Evolutionary conservation across 2,888 invertebrate species (phyloP).

Genomic region (Allolobophora icterica): DNA sequence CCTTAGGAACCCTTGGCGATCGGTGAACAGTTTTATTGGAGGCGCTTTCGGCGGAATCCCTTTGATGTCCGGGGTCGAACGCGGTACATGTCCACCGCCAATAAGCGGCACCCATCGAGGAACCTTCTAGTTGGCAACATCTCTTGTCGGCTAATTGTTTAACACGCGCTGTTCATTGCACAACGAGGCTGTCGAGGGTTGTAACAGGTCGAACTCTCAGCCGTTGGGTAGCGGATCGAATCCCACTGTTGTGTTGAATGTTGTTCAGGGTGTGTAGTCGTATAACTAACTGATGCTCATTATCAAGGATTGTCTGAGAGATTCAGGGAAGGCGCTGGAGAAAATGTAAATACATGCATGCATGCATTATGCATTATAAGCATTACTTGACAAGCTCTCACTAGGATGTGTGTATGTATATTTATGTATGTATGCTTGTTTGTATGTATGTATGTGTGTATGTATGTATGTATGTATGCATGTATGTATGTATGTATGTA

Average conservation of each 20-base stretch:
- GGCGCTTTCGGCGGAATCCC: background rate
- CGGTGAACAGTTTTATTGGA: constrained; percentile 8
- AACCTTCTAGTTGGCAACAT: background rate
- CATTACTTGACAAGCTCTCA: too few species aligned
- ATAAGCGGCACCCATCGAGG: background rate
- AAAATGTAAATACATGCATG: too few species aligned
- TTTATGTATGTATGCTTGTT: too few species aligned
- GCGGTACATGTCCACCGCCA: background rate
- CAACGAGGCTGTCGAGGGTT: background rate
- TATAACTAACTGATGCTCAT: too few species aligned
- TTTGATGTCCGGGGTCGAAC: background rate
- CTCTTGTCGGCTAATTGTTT: background rate
- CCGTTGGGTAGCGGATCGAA: background rate
- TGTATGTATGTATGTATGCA: too few species aligned
- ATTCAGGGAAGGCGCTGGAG: too few species aligned
- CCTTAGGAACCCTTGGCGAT: background rate
- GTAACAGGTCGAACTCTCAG: background rate
- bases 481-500: too few species aligned
- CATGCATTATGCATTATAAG: too few species aligned
- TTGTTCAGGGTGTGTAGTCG: too few species aligned
- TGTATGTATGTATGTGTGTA: too few species aligned
- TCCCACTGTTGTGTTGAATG: background rate
- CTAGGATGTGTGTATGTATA: too few species aligned
- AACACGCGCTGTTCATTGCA: background rate
- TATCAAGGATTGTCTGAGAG: too few species aligned